Evolutionary conservation across 37 sponge, comb jelly and placozoan species (phyloP), one percentile per base, ranked within the genome.

Genomic region (Haliclona indistincta): DNA sequence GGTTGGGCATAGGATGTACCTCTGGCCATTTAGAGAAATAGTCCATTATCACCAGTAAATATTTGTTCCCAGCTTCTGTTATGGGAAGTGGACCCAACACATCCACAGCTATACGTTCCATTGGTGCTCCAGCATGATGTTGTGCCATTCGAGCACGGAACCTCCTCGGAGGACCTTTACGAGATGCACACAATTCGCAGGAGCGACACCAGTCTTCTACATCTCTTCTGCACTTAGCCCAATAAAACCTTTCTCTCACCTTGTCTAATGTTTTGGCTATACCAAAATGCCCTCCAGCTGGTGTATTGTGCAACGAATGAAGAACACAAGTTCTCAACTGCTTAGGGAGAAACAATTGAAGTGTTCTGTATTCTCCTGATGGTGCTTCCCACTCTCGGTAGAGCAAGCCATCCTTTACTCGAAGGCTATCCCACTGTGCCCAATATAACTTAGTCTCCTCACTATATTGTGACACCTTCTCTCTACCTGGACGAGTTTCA

Each of bases 61-160:
- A 68, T 33, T 37, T 40, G 44, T 7, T 68, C 22, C 43, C 69
- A 20, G 41, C n/a, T n/a, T 38, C n/a, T 41, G 45, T 5, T 28
- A 4, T 33, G 26, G 75, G 75, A 22, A 74, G 42, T 42, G 77
- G 77, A 3, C 77, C 77, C 30, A 76, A 37, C 19, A 76, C 33
- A 36, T 76, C 65, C 19, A 76, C 15, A 36, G 77, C 77, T 49
- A 76, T 53, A n/a, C 66, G 51, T 37, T 76, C 65, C 64, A 76
- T 64, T n/a, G 77, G 77, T 52, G 77, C 15, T 25, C 77, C 66
- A 43, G 23, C 65, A 13, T 20, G 17, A 30, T 63, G 64, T 22
- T 63, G 13, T 32, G 43, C 11, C 77, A 76, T 76, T 42, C 66
- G 58, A 43, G 53, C 66, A 47, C 49, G 13, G 1, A 8, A 35